Evolutionary conservation across 2,113 vertebrate species (phyloP).

Genomic region (Puma concolor): DNA sequence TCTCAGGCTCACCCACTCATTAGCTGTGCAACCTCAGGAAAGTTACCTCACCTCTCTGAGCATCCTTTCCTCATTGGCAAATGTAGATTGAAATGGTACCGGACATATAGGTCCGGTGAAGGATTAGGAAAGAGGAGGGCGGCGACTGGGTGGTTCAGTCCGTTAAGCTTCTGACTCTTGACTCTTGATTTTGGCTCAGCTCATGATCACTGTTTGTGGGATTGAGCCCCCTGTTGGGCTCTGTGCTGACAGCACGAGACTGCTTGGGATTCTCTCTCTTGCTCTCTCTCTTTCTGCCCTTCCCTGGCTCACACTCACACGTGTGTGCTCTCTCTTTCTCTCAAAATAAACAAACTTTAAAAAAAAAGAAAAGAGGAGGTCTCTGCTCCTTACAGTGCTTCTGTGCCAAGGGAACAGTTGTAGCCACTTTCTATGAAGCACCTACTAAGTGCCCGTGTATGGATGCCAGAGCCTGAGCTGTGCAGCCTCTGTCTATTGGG

Average conservation of each 20-base stretch:
- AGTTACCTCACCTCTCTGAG: not conserved
- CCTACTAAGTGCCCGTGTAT: not conserved
- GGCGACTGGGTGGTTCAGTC: no score
- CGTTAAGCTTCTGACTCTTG: no score
- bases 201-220: no score
- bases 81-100: not conserved
- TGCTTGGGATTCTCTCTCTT: no score
- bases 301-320: no score
- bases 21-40: not conserved
- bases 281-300: no score
- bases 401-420: not conserved
- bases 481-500: not conserved
- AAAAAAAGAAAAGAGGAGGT: not conserved
- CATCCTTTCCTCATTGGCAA: not conserved
- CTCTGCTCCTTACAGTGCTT: not conserved
- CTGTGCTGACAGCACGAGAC: no score
- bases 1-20: not conserved
- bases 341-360: no score
- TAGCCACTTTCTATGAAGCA: not conserved
- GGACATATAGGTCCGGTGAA: not conserved
- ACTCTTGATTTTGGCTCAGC: no score
- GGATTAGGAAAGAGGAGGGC: no score
- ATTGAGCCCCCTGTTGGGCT: no score
- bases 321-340: no score
- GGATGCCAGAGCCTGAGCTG: not conserved